A percentile compares a stretch with the other conserved stretches of the same genome.
phyloP scores from a whole-genome alignment of 2,888 invertebrate genomes.

The Geophilus truncorum region DNA sequence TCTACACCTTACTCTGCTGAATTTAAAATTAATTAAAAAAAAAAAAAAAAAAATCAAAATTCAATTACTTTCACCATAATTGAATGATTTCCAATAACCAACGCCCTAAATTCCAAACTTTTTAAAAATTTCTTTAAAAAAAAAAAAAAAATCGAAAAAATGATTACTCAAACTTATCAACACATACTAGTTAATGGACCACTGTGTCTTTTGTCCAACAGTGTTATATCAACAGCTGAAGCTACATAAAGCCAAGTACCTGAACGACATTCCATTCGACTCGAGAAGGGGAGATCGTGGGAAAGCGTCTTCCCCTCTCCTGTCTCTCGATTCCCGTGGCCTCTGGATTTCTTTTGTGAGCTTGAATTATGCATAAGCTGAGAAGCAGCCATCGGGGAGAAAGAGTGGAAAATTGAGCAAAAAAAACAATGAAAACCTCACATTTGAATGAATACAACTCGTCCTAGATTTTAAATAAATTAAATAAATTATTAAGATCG shows the following conservation, averaged over 20 bases:
- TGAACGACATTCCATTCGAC: conserved; percentile 12
- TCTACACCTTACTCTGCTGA: too few species aligned
- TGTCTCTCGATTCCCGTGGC: conserved; percentile 21
- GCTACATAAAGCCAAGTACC: conserved; percentile 25
- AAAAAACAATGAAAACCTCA: not conserved
- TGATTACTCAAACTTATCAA: not conserved
- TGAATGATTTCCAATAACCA: not conserved
- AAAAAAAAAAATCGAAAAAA: not conserved
- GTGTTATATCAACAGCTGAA: not conserved
- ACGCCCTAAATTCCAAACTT: not conserved
- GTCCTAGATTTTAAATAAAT: not conserved
- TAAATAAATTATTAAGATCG: not conserved
- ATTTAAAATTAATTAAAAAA: too few species aligned
- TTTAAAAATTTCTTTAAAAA: too few species aligned
- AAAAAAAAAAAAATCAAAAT: too few species aligned
- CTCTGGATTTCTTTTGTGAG: conserved; percentile 5
- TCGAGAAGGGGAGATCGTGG: conserved; percentile 23
- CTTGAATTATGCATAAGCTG: conserved; percentile 19
- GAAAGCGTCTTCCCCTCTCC: conserved; percentile 5
- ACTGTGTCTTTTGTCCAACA: conserved; percentile 5
- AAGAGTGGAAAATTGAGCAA: not conserved
- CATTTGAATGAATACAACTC: not conserved
- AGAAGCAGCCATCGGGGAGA: conserved; percentile 4
- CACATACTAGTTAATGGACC: not conserved
- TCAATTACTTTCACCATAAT: not conserved